Evolutionary conservation across 2,113 vertebrate genomes (phyloP).

Genomic region (Ameiurus melas): DNA sequence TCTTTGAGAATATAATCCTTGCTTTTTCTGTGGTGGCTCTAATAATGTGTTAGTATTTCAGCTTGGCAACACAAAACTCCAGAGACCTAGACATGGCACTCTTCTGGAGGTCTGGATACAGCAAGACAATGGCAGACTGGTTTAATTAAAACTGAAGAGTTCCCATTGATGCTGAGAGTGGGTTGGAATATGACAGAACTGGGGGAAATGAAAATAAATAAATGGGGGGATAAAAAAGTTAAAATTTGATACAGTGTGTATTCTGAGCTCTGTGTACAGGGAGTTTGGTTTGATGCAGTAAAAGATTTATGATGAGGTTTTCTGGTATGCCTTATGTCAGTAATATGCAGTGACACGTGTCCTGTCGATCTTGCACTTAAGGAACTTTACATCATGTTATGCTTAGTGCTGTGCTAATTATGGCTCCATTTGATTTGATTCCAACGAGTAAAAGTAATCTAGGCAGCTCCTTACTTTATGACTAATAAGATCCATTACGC

Average conservation of each 20-base stretch:
- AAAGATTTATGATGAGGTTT: neutral
- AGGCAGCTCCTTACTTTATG: neutral
- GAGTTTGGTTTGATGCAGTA: neutral
- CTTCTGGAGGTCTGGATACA: slow-evolving; percentile 25
- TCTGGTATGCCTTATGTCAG: slow-evolving; percentile 5
- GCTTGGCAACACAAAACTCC: slow-evolving; percentile 17
- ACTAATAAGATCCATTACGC: slow-evolving; percentile 23
- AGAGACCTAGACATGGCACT: slow-evolving; percentile 28
- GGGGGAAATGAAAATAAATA: neutral
- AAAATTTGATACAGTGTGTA: neutral
- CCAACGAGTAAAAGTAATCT: neutral
- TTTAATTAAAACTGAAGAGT: slow-evolving; percentile 46
- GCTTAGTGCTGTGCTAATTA: neutral
- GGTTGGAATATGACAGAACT: neutral
- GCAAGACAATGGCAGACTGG: slow-evolving; percentile 25
- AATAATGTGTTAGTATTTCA: slow-evolving; percentile 32
- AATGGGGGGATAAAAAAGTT: neutral
- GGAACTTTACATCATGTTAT: slow-evolving; percentile 13
- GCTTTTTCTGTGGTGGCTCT: slow-evolving; percentile 14
- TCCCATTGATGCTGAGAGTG: neutral
- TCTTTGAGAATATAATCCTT: neutral
- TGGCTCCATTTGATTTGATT: slow-evolving; percentile 1
- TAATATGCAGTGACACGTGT: slow-evolving; percentile 6
- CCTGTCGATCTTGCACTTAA: neutral
- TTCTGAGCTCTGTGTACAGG: neutral